Base-by-base conservation (phyloP, 2,113 vertebrate species). In the Corvus moneduloides region DNA sequence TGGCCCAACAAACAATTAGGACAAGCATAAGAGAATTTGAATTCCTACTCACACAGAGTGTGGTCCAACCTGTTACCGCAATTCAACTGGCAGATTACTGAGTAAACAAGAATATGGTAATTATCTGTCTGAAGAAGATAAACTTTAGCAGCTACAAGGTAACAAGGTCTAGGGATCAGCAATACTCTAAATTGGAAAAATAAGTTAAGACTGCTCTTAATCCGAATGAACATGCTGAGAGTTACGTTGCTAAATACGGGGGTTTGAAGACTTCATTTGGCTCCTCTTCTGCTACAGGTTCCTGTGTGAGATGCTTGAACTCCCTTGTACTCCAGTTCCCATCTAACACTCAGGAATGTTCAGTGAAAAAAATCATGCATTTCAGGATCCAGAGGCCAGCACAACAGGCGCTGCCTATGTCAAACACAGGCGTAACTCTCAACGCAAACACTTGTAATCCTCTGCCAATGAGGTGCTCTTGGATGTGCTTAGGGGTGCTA, bases 321-420 rank as follows among this genome's bases (percentile, higher is more conserved):
- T 84, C 24, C 20, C 10, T 56, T 14, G 49, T 61, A 27, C n/a
- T 72, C 73, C 49, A 61, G 18, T 14, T 91, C 30, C n/a, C 44
- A 68, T 21, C 44, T 51, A 43, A 71, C 22, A 0, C 56, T 78
- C 14, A 32, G 27, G 49, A 63, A 67, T 1, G 4, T 11, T 41
- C 58, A 43, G 35, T 32, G 30, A 33, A 59, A 94, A 72, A 33
- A 58, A 24, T 14, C 2, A 23, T 3, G 19, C 21, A n/a, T 77
- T 44, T 66, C 35, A 35, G 41, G 32, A 69, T 55, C 16, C 61
- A 82, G 61, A 76, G 27, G 30, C 23, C 82, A 84, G 54, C 26
- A 78, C 1, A 2, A 58, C 0, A 6, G 32, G 27, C 2, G 0
- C n/a, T 48, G 55, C 35, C 26, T 51, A 3, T 16, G 20, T 10